Conservation (phyloP, 2,888 invertebrate genomes). For the Falcaria lacertinaria region DNA sequence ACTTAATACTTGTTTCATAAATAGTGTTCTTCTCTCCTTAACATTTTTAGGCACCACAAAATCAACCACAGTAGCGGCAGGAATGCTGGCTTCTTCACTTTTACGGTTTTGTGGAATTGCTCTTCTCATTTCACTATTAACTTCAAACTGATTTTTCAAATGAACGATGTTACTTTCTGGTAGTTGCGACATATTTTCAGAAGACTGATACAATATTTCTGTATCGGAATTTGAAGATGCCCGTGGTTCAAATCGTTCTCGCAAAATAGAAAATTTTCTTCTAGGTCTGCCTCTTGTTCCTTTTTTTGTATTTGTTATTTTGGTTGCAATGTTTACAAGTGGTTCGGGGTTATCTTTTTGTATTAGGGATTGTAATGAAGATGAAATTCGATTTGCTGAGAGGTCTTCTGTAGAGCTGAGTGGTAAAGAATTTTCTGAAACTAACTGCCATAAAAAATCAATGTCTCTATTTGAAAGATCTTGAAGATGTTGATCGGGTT, state of each 20-base stretch:
- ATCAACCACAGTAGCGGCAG: conserved; percentile 14
- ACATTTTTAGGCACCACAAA: conserved; percentile 48
- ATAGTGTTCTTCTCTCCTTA: conserved; percentile 75
- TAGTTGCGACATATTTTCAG: conserved; percentile 46
- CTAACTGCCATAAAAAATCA: conserved; percentile 68
- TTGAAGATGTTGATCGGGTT: conserved; percentile 44
- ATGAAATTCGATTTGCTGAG: conserved; percentile 55
- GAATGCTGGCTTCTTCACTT: conserved; percentile 17
- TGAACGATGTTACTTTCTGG: conserved; percentile 43
- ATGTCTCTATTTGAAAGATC: conserved; percentile 66
- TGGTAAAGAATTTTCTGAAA: conserved; percentile 56
- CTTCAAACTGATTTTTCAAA: conserved; percentile 42
- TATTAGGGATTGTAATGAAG: conserved; percentile 69
- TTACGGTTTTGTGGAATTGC: conserved; percentile 29
- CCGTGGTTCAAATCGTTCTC: conserved; percentile 80
- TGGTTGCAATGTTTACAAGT: conserved; percentile 36
- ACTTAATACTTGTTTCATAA: conserved; percentile 79
- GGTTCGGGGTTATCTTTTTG: conserved; percentile 54
- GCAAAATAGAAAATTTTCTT: conserved; percentile 79
- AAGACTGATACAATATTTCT: conserved; percentile 63
- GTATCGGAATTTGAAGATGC: conserved; percentile 62
- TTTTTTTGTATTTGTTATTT: conserved; percentile 63
- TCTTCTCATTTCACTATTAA: conserved; percentile 19
- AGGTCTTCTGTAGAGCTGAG: conserved; percentile 51
- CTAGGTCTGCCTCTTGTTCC: conserved; percentile 64